Base-by-base conservation (phyloP, 2,113 vertebrate species). In the Nerophis lumbriciformis region DNA sequence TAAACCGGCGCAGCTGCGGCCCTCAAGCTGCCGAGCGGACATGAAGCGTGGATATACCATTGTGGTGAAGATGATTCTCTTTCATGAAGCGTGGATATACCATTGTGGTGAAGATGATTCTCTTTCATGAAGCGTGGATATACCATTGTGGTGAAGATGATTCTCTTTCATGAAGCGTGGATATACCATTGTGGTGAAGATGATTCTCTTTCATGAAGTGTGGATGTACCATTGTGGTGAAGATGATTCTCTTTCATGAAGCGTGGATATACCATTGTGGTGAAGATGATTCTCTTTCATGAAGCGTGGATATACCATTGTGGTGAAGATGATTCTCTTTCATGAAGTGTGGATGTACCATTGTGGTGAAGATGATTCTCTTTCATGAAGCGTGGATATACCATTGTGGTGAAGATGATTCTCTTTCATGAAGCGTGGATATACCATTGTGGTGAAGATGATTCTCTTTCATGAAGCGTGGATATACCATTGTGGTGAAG, bases 1-100 rank as follows among this genome's bases (percentile, higher is more conserved):
- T 86, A 83, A 88, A 86, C 66, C 84, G 4, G 19, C 73, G 47
- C 86, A 84, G 77, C 77, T 87, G 85, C 19, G 62, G 64, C 70
- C 72, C 69, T 80, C 78, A 77, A 70, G 73, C 77, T 82, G 82
- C 77, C 80, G 78, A 69, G 68, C 75, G 80, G 44, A 59, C 44
- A 42, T 15, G 48, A 59, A 48, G 9, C 13, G 7, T 55, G 19
- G 19, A 38, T 9, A 38, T 28, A 28, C 28, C 28, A 28, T 28
- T 28, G 21, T 28, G 21, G 13, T 4, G n/a, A n/a, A n/a, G n/a
- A n/a, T n/a, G n/a, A n/a, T n/a, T n/a, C n/a, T n/a, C n/a, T n/a
- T n/a, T n/a, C n/a, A n/a, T n/a, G n/a, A n/a, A n/a, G n/a, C n/a
- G n/a, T n/a, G n/a, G n/a, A n/a, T n/a, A n/a, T n/a, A n/a, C n/a